Conservation (phyloP, 2,888 invertebrate genomes). For the Monopis laevigella region DNA sequence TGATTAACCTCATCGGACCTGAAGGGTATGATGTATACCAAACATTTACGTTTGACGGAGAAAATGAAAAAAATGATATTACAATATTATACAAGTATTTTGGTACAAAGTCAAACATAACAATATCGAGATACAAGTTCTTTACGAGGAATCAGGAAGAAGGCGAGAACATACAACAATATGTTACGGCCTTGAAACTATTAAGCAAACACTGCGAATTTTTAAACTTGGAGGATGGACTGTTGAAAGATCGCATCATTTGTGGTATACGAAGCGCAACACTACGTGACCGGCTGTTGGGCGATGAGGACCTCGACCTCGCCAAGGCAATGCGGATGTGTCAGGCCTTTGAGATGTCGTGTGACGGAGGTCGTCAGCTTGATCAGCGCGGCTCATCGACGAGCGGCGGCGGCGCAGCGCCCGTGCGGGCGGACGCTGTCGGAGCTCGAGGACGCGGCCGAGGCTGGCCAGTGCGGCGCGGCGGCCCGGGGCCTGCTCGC, state of each 20-base stretch:
- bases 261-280: neutral
- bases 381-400: too few relatives aligned
- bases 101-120: too few relatives aligned
- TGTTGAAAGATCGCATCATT: slow-evolving; percentile 19
- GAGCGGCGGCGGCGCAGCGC: slow-evolving; percentile 86
- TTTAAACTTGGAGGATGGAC: too few relatives aligned
- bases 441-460: slow-evolving; percentile 85
- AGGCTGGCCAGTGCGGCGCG: slow-evolving; percentile 67
- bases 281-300: neutral
- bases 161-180: slow-evolving; percentile 21
- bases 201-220: too few relatives aligned
- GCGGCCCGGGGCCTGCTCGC: slow-evolving; percentile 69
- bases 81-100: slow-evolving; percentile 22
- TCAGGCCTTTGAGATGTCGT: too few relatives aligned
- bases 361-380: neutral
- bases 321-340: neutral
- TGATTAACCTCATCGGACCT: slow-evolving; percentile 22
- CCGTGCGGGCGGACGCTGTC: slow-evolving; percentile 70
- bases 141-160: slow-evolving; percentile 18
- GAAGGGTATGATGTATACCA: slow-evolving; percentile 20
- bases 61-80: slow-evolving; percentile 17
- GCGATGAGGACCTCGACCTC: neutral
- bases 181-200: too few relatives aligned
- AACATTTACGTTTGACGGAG: slow-evolving; percentile 18
- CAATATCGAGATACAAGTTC: too few relatives aligned